Evolutionary conservation across 2,888 invertebrate species (phyloP).

Genomic region (Carterocephalus palaemon): DNA sequence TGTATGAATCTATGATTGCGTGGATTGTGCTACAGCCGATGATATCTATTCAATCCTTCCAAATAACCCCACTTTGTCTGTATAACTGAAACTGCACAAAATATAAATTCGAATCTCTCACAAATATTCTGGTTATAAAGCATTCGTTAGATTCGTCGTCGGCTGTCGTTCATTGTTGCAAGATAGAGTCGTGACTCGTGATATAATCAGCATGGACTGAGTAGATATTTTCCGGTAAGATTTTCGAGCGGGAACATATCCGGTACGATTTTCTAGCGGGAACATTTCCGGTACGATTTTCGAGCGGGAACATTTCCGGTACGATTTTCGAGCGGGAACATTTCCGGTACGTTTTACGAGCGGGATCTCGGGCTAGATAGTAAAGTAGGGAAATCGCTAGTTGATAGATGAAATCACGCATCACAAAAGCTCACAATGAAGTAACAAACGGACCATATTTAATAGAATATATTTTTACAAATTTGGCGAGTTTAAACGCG

Average conservation of each 20-base stretch:
- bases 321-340: constrained; percentile 34
- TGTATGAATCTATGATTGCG: no score
- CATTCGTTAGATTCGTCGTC: background rate
- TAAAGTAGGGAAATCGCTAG: constrained; percentile 51
- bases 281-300: constrained; percentile 34
- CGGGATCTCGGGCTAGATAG: constrained; percentile 39
- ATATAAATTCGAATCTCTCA: constrained; percentile 17
- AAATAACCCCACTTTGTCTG: no score
- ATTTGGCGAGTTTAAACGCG: constrained; percentile 47
- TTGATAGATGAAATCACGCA: constrained; percentile 53
- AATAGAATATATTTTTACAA: constrained; percentile 70
- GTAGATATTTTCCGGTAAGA: constrained; percentile 35
- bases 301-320: constrained; percentile 33
- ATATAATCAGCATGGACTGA: constrained; percentile 29
- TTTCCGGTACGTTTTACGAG: constrained; percentile 32
- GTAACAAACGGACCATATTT: constrained; percentile 68
- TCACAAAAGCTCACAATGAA: constrained; percentile 57
- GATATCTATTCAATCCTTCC: no score
- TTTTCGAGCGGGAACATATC: constrained; percentile 33
- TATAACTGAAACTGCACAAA: constrained; percentile 8
- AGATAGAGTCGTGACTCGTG: constrained; percentile 21
- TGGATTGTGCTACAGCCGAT: constrained; percentile 16
- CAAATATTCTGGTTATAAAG: no score
- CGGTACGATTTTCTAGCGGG: constrained; percentile 33
- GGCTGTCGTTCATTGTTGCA: constrained; percentile 17